Conservation (phyloP, 2,113 vertebrate genomes). For the Erinaceus europaeus region DNA sequence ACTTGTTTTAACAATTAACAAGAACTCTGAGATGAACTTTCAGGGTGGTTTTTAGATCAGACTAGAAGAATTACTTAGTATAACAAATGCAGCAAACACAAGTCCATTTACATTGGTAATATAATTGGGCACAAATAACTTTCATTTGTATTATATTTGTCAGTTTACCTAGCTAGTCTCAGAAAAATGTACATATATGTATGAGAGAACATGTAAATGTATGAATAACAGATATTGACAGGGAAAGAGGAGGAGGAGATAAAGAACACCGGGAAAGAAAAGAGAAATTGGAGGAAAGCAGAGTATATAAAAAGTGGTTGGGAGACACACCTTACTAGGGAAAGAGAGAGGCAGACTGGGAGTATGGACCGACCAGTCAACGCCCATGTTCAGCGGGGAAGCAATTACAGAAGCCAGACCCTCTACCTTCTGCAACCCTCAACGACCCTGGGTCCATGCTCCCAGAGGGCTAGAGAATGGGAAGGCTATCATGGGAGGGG, state of each 20-base stretch:
- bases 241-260: neutral
- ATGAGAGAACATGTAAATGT: neutral
- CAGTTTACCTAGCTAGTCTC: neutral
- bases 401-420: no score
- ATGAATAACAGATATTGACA: neutral
- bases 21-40: neutral
- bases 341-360: no score
- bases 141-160: neutral
- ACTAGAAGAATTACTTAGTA: slow-evolving; percentile 5
- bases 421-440: no score
- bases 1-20: neutral
- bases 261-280: neutral
- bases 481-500: no score
- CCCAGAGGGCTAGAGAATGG: no score
- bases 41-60: neutral
- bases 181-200: neutral
- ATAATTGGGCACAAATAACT: neutral
- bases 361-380: no score
- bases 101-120: neutral
- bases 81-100: neutral
- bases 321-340: no score
- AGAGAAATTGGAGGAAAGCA: neutral
- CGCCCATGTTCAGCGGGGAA: no score
- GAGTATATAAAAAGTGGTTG: neutral
- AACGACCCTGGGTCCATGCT: no score